A percentile compares a stretch with the other conserved stretches of the same genome.
Conservation (phyloP, 2,113 vertebrate genomes). For the Protobothrops flavoviridis region DNA sequence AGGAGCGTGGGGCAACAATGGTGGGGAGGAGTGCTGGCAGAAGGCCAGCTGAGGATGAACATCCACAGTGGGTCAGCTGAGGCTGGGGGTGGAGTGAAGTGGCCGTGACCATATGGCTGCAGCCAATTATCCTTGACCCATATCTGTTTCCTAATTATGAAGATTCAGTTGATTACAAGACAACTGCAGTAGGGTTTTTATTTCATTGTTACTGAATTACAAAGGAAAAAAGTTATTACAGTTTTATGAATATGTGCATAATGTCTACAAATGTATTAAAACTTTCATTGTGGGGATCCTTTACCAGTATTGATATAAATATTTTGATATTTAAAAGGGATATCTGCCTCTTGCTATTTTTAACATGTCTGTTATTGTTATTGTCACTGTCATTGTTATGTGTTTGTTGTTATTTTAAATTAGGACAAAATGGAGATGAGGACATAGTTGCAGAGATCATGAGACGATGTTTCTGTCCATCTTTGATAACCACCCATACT, state of each 20-base stretch:
- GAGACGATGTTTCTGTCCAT: slow-evolving; percentile 78
- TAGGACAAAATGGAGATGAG: slow-evolving; percentile 62
- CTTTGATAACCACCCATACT: slow-evolving; percentile 65
- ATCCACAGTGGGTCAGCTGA: too few species aligned
- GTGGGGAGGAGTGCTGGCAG: too few species aligned
- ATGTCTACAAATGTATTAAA: not conserved
- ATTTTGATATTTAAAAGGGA: slow-evolving; percentile 17
- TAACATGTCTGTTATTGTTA: not conserved
- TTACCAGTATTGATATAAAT: slow-evolving; percentile 12
- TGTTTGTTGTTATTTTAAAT: slow-evolving; percentile 5
- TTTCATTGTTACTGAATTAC: slow-evolving; percentile 11
- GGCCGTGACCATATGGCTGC: too few species aligned
- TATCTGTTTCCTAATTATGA: not conserved
- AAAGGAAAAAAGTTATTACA: slow-evolving; percentile 3
- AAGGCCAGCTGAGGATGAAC: too few species aligned
- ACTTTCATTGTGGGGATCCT: slow-evolving; percentile 3
- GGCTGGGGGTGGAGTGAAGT: too few species aligned
- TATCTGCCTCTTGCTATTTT: not conserved
- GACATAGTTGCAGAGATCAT: slow-evolving; percentile 80
- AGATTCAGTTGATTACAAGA: not conserved
- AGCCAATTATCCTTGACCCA: too few species aligned
- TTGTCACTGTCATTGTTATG: not conserved
- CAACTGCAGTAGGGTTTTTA: not conserved
- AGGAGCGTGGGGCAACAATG: too few species aligned
- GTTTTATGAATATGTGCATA: slow-evolving; percentile 9